Base-by-base conservation (phyloP, 2,888 invertebrate species). In the Phrixothrix hirtus region DNA sequence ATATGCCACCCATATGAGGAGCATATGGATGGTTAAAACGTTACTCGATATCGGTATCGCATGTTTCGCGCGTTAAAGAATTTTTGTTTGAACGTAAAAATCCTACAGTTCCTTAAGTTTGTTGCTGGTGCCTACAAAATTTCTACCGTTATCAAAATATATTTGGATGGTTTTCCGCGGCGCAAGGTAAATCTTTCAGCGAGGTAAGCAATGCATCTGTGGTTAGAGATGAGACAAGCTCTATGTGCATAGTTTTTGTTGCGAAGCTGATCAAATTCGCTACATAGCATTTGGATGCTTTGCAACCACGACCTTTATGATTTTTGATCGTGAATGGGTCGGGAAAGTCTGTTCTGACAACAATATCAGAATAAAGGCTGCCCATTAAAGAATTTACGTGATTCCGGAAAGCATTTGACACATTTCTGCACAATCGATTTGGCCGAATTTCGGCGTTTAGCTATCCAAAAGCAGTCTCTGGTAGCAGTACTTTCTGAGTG, bases 1-100 rank as follows among this genome's bases (percentile, higher is more conserved):
- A 62, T 7, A 61, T 16, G 2, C 61, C 61, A 27, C 61, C 61
- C 32, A 63, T 60, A 29, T 59, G 54, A 11, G 59, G 59, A n/a
- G 57, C 29, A 29, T 37, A 25, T 6, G 63, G 53, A 4, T 58
- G 58, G 14, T 58, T 64, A 42, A 63, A 59, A 17, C 57, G 15
- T 54, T 51, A 60, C 16, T n/a, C 11, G 11, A 46, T 43, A 7
- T 26, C 58, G n/a, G n/a, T n/a, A n/a, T n/a, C n/a, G n/a, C 27
- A 9, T 25, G 7, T 27, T 9, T 27, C 9, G 27, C 10, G 9
- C 9, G 3, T 27, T 11, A 10, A 4, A 27, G 27, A 27, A 27
- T 10, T 27, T 27, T 27, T 9, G 2, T 11, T n/a, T n/a, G n/a
- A n/a, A 5, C 25, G 25, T 21, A 5, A 5, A 21, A 21, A 21